Percentiles rank a stretch among this genome's conserved stretches.
These are phyloP conservation scores for Eupithecia tripunctaria DNA, from an alignment of 2,888 invertebrate genomes.

Conservation along the genomic window DNA sequence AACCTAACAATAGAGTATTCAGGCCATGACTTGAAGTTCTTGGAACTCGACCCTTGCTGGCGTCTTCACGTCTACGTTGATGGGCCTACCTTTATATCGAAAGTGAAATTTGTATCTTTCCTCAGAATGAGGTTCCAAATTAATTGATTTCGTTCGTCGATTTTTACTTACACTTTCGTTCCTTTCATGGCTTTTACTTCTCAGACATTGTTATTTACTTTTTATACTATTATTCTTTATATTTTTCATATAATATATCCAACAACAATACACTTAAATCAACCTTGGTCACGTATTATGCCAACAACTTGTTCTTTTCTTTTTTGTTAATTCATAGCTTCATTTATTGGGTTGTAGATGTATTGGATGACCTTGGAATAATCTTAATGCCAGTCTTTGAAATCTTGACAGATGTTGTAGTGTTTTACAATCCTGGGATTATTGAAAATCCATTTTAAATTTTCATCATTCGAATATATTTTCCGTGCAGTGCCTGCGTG, in stretches of 20 bases:
- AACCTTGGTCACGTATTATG: not conserved
- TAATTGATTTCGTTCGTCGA: constrained; percentile 24
- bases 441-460: too few relatives aligned
- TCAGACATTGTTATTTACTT: not conserved
- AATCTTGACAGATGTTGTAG: too few relatives aligned
- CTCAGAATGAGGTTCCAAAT: constrained; percentile 21
- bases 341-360: not conserved
- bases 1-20: constrained; percentile 23
- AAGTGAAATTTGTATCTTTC: constrained; percentile 35
- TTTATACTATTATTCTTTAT: constrained; percentile 4
- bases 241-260: not conserved
- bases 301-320: not conserved
- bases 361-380: not conserved
- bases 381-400: not conserved
- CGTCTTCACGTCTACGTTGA: constrained; percentile 33
- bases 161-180: constrained; percentile 24
- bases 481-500: too few relatives aligned
- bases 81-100: constrained; percentile 25
- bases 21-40: constrained; percentile 24
- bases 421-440: too few relatives aligned
- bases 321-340: not conserved
- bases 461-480: too few relatives aligned
- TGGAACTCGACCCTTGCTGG: constrained; percentile 27
- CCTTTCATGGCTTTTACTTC: not conserved
- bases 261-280: not conserved